These are phyloP conservation scores for Aplysina aerophoba DNA, from an alignment of 37 sponge, comb jelly and placozoan genomes.

Conservation along the genomic window DNA sequence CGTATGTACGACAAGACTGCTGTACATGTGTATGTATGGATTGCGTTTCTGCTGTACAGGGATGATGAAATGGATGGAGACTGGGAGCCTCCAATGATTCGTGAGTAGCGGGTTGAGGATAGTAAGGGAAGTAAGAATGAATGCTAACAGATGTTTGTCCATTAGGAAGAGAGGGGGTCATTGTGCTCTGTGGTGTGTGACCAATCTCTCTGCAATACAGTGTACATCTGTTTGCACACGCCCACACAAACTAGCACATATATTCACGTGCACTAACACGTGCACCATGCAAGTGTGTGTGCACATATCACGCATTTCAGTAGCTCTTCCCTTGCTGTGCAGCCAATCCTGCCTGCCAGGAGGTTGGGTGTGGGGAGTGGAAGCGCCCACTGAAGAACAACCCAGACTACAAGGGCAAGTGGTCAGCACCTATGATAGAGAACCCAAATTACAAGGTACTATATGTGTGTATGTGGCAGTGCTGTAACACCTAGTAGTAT, in stretches of 20 bases:
- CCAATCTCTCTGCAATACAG: not conserved
- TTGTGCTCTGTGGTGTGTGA: not conserved
- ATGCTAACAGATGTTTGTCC: too few species aligned
- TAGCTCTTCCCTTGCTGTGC: not conserved
- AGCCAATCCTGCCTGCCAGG: conserved; percentile 97
- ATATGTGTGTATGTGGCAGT: not conserved
- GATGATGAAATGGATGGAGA: conserved; percentile 99
- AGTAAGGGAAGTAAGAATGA: too few species aligned
- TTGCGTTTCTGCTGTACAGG: conserved; percentile 48
- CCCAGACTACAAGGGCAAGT: conserved; percentile 97
- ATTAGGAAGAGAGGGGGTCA: too few species aligned
- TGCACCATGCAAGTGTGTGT: not conserved
- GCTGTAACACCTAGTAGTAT: too few species aligned
- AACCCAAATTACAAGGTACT: conserved; percentile 93
- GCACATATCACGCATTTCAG: not conserved
- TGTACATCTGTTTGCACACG: not conserved
- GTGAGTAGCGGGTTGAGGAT: conserved; percentile 62
- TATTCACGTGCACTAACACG: too few species aligned
- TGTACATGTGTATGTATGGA: not conserved
- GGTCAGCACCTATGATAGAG: conserved; percentile 92
- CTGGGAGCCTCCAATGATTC: conserved; percentile 94
- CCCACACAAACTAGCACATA: too few species aligned
- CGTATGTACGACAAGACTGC: not conserved
- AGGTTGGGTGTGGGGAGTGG: conserved; percentile 97
- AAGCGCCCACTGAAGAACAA: conserved; percentile 83